Percentiles rank a stretch among this genome's conserved stretches.
Conservation (phyloP, 1,140 invertebrate species). For the Neodiprion pinetum region DNA sequence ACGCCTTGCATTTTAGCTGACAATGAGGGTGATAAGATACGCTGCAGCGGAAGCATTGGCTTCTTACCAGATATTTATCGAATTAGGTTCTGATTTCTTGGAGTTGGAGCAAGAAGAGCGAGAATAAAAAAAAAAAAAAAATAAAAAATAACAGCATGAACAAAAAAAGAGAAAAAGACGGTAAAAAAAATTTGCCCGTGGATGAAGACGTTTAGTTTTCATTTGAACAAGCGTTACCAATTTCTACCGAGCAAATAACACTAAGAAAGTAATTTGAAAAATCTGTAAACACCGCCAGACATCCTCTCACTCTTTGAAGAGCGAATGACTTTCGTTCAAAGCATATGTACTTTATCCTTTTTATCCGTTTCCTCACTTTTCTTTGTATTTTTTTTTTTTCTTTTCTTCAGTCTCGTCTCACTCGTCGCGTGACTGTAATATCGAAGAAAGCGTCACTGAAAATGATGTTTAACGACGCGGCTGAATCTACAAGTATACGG, state of each 20-base stretch:
- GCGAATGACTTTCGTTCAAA: background rate
- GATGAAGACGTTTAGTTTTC: background rate
- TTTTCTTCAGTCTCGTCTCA: background rate
- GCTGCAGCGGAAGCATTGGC: background rate
- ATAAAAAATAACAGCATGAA: too few species aligned
- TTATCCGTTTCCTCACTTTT: background rate
- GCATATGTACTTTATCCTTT: background rate
- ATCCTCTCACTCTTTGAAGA: background rate
- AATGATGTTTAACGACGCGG: too few species aligned
- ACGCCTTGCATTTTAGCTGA: background rate
- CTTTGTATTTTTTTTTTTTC: background rate
- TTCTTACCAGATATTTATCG: background rate
- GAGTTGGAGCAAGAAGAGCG: too few species aligned
- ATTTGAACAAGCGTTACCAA: background rate
- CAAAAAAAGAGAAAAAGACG: too few species aligned
- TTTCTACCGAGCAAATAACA: background rate
- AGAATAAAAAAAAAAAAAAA: too few species aligned
- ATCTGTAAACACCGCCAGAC: background rate
- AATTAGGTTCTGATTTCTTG: constrained; percentile 1
- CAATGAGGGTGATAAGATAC: background rate
- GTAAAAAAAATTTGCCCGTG: background rate
- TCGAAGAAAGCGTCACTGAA: too few species aligned
- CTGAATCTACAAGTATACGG: too few species aligned
- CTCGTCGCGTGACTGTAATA: too few species aligned
- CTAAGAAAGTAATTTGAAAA: constrained; percentile 1